These are phyloP conservation scores for Sinosuthora webbiana DNA, from an alignment of 2,113 vertebrate genomes.

Conservation along the genomic window DNA sequence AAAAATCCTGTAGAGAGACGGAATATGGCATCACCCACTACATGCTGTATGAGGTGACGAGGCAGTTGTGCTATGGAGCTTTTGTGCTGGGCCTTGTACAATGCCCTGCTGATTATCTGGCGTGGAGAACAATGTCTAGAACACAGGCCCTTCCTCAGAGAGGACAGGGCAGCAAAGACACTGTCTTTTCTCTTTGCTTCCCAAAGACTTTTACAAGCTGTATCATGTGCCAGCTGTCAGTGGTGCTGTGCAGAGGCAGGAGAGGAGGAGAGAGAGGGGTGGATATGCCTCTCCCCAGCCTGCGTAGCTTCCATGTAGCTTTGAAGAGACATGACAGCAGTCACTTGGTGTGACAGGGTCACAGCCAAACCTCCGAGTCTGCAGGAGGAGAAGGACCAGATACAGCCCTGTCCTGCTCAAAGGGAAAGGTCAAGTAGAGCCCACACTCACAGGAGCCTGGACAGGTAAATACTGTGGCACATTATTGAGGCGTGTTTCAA, in stretches of 20 bases:
- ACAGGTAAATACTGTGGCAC: background rate
- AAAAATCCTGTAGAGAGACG: background rate
- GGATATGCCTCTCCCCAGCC: background rate
- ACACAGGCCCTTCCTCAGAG: background rate
- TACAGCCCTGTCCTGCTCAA: background rate
- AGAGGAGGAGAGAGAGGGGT: background rate
- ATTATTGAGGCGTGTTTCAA: background rate
- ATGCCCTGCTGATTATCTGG: background rate
- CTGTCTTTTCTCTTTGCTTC: background rate
- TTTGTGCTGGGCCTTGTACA: background rate
- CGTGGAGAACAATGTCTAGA: background rate
- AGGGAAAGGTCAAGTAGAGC: background rate
- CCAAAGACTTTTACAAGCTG: background rate
- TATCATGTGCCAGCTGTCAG: background rate
- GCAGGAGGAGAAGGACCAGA: background rate
- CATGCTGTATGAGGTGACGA: background rate
- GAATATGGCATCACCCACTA: background rate
- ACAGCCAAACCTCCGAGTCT: background rate
- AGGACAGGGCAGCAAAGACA: background rate
- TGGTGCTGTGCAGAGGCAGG: background rate
- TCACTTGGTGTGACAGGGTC: background rate
- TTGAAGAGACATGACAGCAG: background rate
- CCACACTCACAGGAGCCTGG: background rate
- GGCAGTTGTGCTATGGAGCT: background rate
- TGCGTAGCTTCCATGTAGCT: background rate